Base-by-base conservation (phyloP, 2,888 invertebrate genomes). In the Amblyjoppa proteus region DNA sequence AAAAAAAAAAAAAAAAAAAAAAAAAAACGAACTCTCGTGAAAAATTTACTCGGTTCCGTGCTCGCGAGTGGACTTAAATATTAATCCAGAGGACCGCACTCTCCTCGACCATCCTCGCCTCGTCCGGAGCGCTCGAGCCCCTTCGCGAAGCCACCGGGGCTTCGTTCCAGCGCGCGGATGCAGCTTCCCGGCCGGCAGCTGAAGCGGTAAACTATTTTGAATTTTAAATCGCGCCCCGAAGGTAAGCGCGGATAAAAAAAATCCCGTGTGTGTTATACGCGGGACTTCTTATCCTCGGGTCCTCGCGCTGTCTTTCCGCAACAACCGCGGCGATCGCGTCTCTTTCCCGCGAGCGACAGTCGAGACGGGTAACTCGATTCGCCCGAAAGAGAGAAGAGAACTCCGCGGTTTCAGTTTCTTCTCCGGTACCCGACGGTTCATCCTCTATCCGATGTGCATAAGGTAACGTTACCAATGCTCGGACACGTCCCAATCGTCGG, bases 121-220 rank as follows among this genome's bases (percentile, higher is more conserved):
- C 49, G 31, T 66, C 75, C 34, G 3, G 34, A 13, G 66, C 38
- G 41, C 68, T 61, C 5, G 16, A 58, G 13, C 31, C 53, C 49
- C 66, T 31, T 51, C 74, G 41, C 58, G 68, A 79, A 82, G 76
- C 78, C 79, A 31, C 75, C 38, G 73, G 53, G 74, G 71, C 71
- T 80, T 82, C 16, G 80, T 76, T 76, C 76, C 41, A 79, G 53
- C 78, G 61, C 31, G 45, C 83, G 77, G 76, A 82, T 80, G 68
- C 76, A 84, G 76, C 82, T 84, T 83, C 82, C 70, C 81, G 45
- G 51, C 76, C 78, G 66, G 74, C 68, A 80, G 80, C 78, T 3
- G 81, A 88, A 86, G 86, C 88, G 90, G 89, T 90, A 90, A 91
- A 90, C 90, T 91, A 88, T 90, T 91, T 90, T 91, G 90, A 90